A percentile compares a stretch with the other conserved stretches of the same genome.
Evolutionary conservation across 2,888 invertebrate genomes (phyloP).

Genomic region (Gortyna flavago): DNA sequence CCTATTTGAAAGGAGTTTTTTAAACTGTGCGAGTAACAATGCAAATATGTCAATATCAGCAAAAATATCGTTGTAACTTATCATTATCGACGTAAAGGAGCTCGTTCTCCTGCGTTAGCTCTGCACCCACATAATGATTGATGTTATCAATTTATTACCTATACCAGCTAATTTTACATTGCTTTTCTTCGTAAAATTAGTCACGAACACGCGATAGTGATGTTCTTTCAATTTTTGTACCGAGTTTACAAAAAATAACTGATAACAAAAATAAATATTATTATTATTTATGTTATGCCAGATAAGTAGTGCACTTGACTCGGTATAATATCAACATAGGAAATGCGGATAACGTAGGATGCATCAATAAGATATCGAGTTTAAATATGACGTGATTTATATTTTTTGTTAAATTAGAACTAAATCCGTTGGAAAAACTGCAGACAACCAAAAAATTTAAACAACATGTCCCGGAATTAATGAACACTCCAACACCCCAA

Average conservation of each 20-base stretch:
- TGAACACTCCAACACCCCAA: too few species aligned
- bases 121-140: background rate
- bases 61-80: too few species aligned
- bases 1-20: too few species aligned
- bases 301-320: slow-evolving; percentile 7
- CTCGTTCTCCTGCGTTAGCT: too few species aligned
- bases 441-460: background rate
- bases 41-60: too few species aligned
- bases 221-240: background rate
- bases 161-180: background rate
- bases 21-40: too few species aligned
- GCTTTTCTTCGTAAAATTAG: slow-evolving; percentile 21
- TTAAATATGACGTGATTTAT: slow-evolving; percentile 16
- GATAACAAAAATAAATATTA: too few species aligned
- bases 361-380: slow-evolving; percentile 6
- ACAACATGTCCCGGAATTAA: too few species aligned
- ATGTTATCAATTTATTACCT: slow-evolving; percentile 8
- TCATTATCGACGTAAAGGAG: too few species aligned
- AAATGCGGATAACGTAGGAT: slow-evolving; percentile 49
- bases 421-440: background rate
- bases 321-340: background rate
- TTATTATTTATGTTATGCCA: background rate
- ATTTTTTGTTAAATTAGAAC: background rate
- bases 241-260: background rate
- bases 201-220: background rate